Evolutionary conservation across 2,888 invertebrate species (phyloP), one percentile per base, ranked within the genome.

Genomic region (Aphidoletes aphidimyza): DNA sequence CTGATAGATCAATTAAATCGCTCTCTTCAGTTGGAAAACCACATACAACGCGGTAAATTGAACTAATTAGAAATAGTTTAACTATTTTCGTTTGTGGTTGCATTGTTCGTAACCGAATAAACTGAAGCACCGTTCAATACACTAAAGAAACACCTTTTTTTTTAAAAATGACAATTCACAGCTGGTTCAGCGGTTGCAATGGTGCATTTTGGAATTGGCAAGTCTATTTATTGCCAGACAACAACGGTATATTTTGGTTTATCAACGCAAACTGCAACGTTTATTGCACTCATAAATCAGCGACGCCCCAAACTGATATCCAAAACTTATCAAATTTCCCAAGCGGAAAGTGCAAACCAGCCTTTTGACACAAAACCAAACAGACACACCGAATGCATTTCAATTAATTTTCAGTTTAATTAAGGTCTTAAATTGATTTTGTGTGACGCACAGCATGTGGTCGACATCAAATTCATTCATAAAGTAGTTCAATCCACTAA

Each of bases 231-330:
- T 69, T 69, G 69, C 9, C 69, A 54, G 54, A 54, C 54, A 26
- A 54, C 54, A 54, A 54, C 26, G 30, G 69, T n/a, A 30, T 11
- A 69, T 9, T 69, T 26, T 69, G 69, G 69, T 30, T 69, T 69
- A 30, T 69, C 34, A 69, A 30, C 54, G 11, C 5, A 11, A 47
- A 47, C 11, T 47, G 47, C 47, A 47, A 8, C 17, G 69, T 30
- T 69, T 69, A 69, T 69, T 69, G 69, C 69, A 69, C 30, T 30
- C 69, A 69, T 69, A 69, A 69, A 69, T 69, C 69, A 69, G 69
- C 69, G 34, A 9, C 30, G 1, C 0, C 26, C 6, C 69, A 2
- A 42, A 3, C 69, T 30, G 69, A 69, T 69, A 69, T 14, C 69
- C 30, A 69, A n/a, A n/a, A n/a, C n/a, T n/a, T n/a, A 69, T 69